Conservation (phyloP, 2,797 vertebrate species). For the Jordanella pulchra region DNA sequence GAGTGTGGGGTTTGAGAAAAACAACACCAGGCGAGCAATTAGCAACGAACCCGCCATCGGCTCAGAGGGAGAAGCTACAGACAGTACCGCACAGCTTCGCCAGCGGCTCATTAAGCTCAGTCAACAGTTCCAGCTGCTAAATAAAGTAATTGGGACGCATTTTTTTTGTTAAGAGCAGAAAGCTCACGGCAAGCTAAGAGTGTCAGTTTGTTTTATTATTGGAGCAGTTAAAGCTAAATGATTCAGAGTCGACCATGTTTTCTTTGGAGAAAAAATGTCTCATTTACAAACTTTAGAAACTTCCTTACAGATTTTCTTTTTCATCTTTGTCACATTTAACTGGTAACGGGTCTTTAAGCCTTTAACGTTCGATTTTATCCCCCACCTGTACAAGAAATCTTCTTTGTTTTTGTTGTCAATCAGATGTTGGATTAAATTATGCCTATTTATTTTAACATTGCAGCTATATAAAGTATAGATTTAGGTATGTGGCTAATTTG, state of each 20-base stretch:
- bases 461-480: no score
- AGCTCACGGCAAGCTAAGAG: background rate
- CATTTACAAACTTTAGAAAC: background rate
- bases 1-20: conserved; percentile 28
- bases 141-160: conserved; percentile 58
- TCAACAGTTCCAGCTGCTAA: conserved; percentile 54
- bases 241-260: no score
- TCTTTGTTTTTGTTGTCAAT: no score
- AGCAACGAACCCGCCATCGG: conserved; percentile 27
- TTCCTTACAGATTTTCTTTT: no score
- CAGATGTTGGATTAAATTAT: no score
- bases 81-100: conserved; percentile 12
- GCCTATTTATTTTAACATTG: no score
- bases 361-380: no score
- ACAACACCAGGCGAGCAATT: conserved; percentile 53
- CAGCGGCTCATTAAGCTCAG: conserved; percentile 50
- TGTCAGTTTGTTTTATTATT: no score
- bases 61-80: conserved; percentile 13
- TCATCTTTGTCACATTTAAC: no score
- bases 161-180: conserved; percentile 3
- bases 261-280: background rate
- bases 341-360: no score
- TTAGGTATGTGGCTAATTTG: no score
- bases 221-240: background rate
- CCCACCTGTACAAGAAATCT: no score